Conservation (phyloP, 2,113 vertebrate genomes). For the Glaucomys volans region DNA sequence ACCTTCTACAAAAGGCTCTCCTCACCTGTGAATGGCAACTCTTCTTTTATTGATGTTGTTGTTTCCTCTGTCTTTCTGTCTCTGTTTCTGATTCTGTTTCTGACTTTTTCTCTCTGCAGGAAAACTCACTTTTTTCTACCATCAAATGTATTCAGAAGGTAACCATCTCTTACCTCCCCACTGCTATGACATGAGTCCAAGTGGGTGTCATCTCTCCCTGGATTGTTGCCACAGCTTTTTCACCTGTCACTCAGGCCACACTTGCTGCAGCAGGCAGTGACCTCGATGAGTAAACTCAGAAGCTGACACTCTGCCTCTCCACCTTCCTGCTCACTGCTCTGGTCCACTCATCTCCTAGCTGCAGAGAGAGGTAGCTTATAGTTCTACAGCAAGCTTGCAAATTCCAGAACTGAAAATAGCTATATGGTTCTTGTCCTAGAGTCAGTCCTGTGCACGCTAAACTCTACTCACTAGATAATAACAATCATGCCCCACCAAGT, state of each 20-base stretch:
- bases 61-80: background rate
- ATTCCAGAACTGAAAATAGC: no score
- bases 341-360: background rate
- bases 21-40: background rate
- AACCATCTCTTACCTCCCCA: background rate
- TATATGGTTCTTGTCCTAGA: background rate
- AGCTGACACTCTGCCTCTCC: background rate
- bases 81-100: background rate
- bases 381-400: no score
- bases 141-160: background rate
- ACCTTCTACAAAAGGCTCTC: background rate
- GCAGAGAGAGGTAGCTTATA: background rate
- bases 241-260: background rate
- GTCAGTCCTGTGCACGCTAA: background rate
- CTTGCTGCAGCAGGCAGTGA: accelerated
- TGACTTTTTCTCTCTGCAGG: background rate
- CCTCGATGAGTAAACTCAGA: background rate
- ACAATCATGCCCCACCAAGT: background rate
- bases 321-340: background rate
- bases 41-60: background rate
- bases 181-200: no score
- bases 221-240: background rate
- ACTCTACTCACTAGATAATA: background rate
- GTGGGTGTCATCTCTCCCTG: background rate
- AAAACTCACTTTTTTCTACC: background rate